phyloP scores from a whole-genome alignment of 2,888 invertebrate species.

The Lucinisca nassula region DNA sequence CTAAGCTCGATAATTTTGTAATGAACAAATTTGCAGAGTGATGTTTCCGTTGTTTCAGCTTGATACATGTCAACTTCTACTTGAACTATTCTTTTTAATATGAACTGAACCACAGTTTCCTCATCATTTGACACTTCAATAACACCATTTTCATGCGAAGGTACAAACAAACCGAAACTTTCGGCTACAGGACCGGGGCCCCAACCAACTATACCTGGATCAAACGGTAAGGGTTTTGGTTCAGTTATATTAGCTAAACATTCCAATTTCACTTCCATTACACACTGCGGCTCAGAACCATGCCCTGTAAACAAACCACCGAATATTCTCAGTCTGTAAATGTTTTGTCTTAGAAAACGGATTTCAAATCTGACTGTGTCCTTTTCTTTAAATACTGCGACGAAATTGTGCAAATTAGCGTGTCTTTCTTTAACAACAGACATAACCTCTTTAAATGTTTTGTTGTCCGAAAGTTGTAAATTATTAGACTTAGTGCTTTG shows the following conservation, averaged over 20 bases:
- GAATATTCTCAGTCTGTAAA: slow-evolving; percentile 48
- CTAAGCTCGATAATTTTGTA: slow-evolving; percentile 36
- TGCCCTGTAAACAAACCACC: slow-evolving; percentile 49
- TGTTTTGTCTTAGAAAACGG: slow-evolving; percentile 37
- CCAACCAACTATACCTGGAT: slow-evolving; percentile 62
- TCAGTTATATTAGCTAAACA: slow-evolving; percentile 21
- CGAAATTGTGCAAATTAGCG: background rate
- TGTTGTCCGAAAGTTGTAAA: too few species aligned
- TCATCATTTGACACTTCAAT: slow-evolving; percentile 34
- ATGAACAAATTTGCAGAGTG: slow-evolving; percentile 39
- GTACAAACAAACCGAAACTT: slow-evolving; percentile 54
- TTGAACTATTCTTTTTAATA: slow-evolving; percentile 29
- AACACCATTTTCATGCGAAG: slow-evolving; percentile 46
- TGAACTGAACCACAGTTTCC: slow-evolving; percentile 44
- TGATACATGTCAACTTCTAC: slow-evolving; percentile 42
- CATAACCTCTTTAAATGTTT: background rate
- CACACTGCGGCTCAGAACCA: slow-evolving; percentile 56
- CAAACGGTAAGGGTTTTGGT: slow-evolving; percentile 54
- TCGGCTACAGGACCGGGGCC: slow-evolving; percentile 56
- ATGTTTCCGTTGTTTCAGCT: slow-evolving; percentile 11
- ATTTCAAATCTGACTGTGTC: slow-evolving; percentile 42
- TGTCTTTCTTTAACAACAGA: background rate
- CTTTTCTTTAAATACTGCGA: background rate
- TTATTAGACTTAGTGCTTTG: background rate
- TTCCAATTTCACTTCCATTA: slow-evolving; percentile 45